Evolutionary conservation across 2,888 invertebrate genomes (phyloP).

Genomic region (Coleophora flavipennella): DNA sequence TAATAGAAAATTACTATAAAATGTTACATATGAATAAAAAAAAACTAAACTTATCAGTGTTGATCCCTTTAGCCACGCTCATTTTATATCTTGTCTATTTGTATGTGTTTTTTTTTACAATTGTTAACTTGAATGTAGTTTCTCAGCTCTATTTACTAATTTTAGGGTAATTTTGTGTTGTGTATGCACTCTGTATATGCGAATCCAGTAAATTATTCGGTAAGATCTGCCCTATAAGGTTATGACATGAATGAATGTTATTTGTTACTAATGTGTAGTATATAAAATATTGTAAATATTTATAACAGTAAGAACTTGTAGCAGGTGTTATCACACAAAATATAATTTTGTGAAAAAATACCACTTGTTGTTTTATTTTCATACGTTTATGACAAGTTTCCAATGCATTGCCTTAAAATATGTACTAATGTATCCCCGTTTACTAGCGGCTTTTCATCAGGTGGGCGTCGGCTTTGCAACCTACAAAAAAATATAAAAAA

Average conservation of each 20-base stretch:
- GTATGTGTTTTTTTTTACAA: too few species aligned
- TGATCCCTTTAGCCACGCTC: too few species aligned
- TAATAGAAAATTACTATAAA: too few species aligned
- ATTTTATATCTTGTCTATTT: too few species aligned
- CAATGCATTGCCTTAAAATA: background rate
- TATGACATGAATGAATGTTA: slow-evolving; percentile 70
- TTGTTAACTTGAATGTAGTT: too few species aligned
- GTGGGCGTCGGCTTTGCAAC: too few species aligned
- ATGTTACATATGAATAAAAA: too few species aligned
- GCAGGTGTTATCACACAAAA: slow-evolving; percentile 75
- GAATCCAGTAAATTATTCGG: slow-evolving; percentile 36
- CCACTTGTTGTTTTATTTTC: slow-evolving; percentile 32
- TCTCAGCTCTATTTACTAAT: slow-evolving; percentile 1
- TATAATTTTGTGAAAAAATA: slow-evolving; percentile 71
- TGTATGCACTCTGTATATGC: slow-evolving; percentile 12
- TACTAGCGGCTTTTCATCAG: too few species aligned
- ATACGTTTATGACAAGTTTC: slow-evolving; percentile 4
- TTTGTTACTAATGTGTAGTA: slow-evolving; percentile 73
- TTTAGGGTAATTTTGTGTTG: slow-evolving; percentile 2
- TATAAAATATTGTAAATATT: slow-evolving; percentile 69
- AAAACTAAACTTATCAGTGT: too few species aligned
- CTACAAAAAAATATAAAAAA: too few species aligned
- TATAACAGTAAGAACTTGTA: slow-evolving; percentile 67
- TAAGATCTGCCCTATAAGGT: slow-evolving; percentile 71
- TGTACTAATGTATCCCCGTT: too few species aligned